These are phyloP conservation scores for Anarhynchus alexandrinus DNA, from an alignment of 2,113 vertebrate species.

Conservation along the genomic window DNA sequence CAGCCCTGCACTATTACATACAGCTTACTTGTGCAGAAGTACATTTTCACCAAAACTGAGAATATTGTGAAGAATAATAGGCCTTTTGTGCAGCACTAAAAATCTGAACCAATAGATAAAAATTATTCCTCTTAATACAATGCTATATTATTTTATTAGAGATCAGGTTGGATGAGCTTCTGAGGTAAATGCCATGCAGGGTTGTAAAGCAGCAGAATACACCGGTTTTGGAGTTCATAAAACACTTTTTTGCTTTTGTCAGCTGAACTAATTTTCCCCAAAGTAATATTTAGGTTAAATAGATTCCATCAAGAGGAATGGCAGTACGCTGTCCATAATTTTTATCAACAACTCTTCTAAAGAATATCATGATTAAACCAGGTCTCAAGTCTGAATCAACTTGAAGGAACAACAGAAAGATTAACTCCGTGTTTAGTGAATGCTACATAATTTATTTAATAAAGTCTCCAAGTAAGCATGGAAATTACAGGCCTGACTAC, in stretches of 20 bases:
- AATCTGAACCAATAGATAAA: background rate
- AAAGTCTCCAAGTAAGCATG: slow-evolving; percentile 20
- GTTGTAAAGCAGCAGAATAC: background rate
- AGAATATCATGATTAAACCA: background rate
- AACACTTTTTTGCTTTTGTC: background rate
- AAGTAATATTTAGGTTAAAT: background rate
- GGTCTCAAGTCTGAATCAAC: background rate
- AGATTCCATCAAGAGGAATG: background rate
- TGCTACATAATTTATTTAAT: slow-evolving; percentile 33
- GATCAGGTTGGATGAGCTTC: background rate
- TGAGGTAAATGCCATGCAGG: background rate
- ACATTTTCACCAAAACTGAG: background rate
- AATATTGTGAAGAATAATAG: background rate
- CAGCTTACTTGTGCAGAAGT: background rate
- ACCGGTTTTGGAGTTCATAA: background rate
- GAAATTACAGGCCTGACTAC: slow-evolving; percentile 39
- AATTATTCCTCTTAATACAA: background rate
- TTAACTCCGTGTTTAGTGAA: slow-evolving; percentile 40
- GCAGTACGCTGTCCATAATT: background rate
- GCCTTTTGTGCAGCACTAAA: background rate
- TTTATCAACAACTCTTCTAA: background rate
- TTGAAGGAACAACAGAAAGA: slow-evolving; percentile 26
- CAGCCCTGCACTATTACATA: background rate
- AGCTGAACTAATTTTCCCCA: background rate
- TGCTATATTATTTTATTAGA: background rate